Conservation (phyloP, 2,888 invertebrate genomes). For the Leuctra nigra region DNA sequence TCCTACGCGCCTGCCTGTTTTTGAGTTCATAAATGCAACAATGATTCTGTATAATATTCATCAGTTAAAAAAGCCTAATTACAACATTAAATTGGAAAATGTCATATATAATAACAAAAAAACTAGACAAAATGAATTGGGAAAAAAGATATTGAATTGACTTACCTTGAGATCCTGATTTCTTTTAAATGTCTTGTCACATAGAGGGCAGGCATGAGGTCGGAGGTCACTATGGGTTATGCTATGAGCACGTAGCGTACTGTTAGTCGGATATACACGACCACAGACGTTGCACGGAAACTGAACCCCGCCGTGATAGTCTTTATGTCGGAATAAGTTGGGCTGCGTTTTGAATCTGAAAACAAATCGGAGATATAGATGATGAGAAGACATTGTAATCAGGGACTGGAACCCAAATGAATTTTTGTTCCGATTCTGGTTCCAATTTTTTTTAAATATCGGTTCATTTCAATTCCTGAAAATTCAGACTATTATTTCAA, state of each 20-base stretch:
- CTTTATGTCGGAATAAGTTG: conserved; percentile 57
- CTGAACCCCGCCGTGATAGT: conserved; percentile 50
- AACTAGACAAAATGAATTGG: too few relatives aligned
- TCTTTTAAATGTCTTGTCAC: conserved; percentile 64
- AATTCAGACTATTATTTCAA: too few relatives aligned
- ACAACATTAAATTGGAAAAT: neutral
- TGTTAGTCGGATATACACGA: conserved; percentile 60
- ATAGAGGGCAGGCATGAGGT: conserved; percentile 60
- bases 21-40: too few relatives aligned
- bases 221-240: conserved; percentile 62
- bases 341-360: conserved; percentile 57
- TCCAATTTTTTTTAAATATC: neutral
- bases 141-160: neutral
- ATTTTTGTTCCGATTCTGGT: too few relatives aligned
- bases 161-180: conserved; percentile 65
- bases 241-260: conserved; percentile 60
- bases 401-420: too few relatives aligned
- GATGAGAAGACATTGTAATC: neutral
- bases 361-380: neutral
- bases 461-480: too few relatives aligned
- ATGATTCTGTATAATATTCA: too few relatives aligned
- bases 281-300: conserved; percentile 61
- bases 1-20: too few relatives aligned
- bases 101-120: neutral
- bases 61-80: neutral